phyloP scores from a whole-genome alignment of 2,888 invertebrate species.

The Cylloceria caligata region DNA sequence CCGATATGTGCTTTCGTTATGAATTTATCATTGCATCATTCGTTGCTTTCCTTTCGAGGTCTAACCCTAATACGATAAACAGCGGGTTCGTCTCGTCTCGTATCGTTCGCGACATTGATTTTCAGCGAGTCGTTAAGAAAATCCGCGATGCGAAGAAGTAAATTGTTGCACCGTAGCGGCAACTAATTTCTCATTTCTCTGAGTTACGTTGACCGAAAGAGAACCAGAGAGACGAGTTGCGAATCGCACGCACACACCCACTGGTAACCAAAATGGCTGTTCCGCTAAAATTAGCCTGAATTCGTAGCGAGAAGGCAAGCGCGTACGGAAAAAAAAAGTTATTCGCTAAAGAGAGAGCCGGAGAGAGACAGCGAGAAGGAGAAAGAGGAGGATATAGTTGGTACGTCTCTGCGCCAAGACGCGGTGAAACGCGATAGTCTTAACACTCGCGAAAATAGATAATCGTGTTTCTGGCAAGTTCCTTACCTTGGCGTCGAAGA shows the following conservation, averaged over 20 bases:
- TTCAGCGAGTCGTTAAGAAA: neutral
- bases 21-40: conserved; percentile 42
- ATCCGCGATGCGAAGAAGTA: neutral
- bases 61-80: neutral
- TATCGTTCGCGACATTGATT: conserved; percentile 20
- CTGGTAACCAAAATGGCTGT: conserved; percentile 82
- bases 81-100: neutral
- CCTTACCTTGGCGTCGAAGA: conserved; percentile 96
- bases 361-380: conserved; percentile 23
- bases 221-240: conserved; percentile 43
- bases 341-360: conserved; percentile 1
- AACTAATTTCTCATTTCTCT: conserved; percentile 29
- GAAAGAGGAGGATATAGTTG: conserved; percentile 2
- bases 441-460: neutral
- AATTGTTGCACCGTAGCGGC: no score
- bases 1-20: conserved; percentile 2
- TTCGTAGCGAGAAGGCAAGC: conserved; percentile 49
- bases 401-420: neutral
- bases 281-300: conserved; percentile 79
- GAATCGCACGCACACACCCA: conserved; percentile 71
- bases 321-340: conserved; percentile 39
- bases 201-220: conserved; percentile 29
- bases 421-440: neutral
- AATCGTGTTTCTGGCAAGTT: conserved; percentile 10
- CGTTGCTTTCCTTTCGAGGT: conserved; percentile 19